Percentiles rank a stretch among this genome's conserved stretches.
Evolutionary conservation across 2,888 invertebrate genomes (phyloP).

Genomic region (Spilarctia lutea): DNA sequence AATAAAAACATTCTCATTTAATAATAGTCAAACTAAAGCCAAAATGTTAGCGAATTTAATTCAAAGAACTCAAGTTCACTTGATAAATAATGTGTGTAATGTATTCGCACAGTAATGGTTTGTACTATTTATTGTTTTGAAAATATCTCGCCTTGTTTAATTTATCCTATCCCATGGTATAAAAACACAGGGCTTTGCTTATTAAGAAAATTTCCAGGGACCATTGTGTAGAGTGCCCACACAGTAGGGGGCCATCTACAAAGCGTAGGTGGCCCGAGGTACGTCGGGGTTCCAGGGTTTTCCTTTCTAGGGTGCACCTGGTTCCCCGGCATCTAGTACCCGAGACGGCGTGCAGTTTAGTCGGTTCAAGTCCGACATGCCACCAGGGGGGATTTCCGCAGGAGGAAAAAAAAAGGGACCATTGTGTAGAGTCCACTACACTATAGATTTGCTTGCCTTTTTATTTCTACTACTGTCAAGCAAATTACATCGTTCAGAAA

Average conservation of each 20-base stretch:
- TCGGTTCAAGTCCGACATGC: no score
- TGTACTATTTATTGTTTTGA: not conserved
- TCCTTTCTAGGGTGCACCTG: no score
- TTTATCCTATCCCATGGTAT: not conserved
- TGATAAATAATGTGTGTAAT: not conserved
- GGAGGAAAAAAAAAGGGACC: no score
- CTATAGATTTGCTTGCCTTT: not conserved
- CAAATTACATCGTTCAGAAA: not conserved
- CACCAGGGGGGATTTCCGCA: no score
- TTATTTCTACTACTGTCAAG: not conserved
- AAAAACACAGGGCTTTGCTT: not conserved
- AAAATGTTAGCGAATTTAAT: not conserved
- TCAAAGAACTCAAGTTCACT: not conserved
- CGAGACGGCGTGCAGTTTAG: no score
- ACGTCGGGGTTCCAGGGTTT: no score
- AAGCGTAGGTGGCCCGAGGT: no score
- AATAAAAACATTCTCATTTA: not conserved
- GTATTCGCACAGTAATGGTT: not conserved
- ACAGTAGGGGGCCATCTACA: no score
- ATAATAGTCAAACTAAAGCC: conserved; percentile 13
- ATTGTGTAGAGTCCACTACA: not conserved
- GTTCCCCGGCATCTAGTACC: no score
- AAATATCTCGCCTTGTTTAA: not conserved
- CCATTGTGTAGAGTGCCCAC: not conserved
- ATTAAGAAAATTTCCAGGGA: not conserved